Conservation (phyloP, 2,797 vertebrate genomes). For the Threskiornis aethiopicus region DNA sequence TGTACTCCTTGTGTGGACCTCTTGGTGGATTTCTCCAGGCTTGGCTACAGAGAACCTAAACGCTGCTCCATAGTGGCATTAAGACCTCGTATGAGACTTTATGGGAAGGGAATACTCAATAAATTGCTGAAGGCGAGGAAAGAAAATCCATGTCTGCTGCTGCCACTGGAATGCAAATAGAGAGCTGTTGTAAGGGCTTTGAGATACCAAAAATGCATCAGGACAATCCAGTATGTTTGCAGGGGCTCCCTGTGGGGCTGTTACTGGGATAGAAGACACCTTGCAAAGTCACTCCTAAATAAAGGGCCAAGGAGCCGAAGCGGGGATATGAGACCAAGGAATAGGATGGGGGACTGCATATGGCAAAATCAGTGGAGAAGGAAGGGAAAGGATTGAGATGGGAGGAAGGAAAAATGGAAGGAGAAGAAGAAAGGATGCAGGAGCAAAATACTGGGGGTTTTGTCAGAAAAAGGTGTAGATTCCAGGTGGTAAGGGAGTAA, state of each 20-base stretch:
- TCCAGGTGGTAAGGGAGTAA: neutral
- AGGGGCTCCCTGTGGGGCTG: neutral
- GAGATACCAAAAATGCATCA: neutral
- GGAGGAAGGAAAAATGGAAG: neutral
- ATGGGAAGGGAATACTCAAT: neutral
- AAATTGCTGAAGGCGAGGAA: neutral
- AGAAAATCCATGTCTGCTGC: neutral
- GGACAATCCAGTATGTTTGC: neutral
- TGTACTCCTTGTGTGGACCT: neutral
- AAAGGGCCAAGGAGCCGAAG: neutral
- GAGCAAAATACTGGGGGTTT: neutral
- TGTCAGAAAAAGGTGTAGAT: neutral
- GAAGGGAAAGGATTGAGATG: neutral
- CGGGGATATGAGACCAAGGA: too few species aligned
- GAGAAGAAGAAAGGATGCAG: neutral
- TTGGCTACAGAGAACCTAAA: neutral
- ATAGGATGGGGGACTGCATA: neutral
- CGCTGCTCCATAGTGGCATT: fast-evolving
- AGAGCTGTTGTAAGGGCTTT: neutral
- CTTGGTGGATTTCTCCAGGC: neutral
- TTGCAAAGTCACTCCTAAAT: neutral
- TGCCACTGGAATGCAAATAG: neutral
- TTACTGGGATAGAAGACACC: neutral
- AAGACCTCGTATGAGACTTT: neutral
- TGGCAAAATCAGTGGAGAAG: neutral